These are phyloP conservation scores for Epinephelus malabaricus DNA, from an alignment of 2,797 vertebrate genomes.

Conservation along the genomic window DNA sequence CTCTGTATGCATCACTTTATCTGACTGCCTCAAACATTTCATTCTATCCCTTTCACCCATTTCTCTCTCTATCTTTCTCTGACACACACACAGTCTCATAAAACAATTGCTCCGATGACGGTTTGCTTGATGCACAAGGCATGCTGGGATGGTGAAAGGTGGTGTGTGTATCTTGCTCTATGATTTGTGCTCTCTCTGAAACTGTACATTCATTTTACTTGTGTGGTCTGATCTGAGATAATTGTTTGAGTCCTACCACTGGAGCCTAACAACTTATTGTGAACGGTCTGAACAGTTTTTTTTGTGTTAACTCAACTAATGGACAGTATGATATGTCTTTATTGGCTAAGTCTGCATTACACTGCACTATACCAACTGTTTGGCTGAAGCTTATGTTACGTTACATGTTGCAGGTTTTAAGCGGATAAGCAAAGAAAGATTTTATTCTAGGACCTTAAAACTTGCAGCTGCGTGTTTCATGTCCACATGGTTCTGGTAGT, in stretches of 20 bases:
- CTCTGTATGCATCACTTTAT: constrained; percentile 35
- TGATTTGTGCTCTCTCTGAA: constrained; percentile 31
- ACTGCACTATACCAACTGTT: constrained; percentile 19
- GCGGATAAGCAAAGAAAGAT: constrained; percentile 28
- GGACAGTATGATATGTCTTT: constrained; percentile 17
- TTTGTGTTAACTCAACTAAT: constrained; percentile 9
- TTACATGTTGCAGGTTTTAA: constrained; percentile 32
- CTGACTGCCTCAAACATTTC: constrained; percentile 9
- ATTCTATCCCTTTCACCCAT: constrained; percentile 17
- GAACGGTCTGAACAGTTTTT: background rate
- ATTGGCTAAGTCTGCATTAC: constrained; percentile 5
- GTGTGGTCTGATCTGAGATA: constrained; percentile 33
- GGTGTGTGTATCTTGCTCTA: constrained; percentile 35
- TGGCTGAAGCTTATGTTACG: background rate
- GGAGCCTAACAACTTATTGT: constrained; percentile 11
- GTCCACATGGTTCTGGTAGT: constrained; percentile 27
- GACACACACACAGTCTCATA: constrained; percentile 13
- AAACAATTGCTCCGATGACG: constrained; percentile 38
- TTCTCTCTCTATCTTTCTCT: background rate
- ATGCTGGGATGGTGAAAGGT: constrained; percentile 57
- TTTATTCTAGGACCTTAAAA: constrained; percentile 37
- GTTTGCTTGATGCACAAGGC: constrained; percentile 37
- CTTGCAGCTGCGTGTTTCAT: constrained; percentile 46
- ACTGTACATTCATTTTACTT: constrained; percentile 16
- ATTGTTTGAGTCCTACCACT: constrained; percentile 14